These are phyloP conservation scores for Antitype chi DNA, from an alignment of 2,888 invertebrate genomes.

Conservation along the genomic window DNA sequence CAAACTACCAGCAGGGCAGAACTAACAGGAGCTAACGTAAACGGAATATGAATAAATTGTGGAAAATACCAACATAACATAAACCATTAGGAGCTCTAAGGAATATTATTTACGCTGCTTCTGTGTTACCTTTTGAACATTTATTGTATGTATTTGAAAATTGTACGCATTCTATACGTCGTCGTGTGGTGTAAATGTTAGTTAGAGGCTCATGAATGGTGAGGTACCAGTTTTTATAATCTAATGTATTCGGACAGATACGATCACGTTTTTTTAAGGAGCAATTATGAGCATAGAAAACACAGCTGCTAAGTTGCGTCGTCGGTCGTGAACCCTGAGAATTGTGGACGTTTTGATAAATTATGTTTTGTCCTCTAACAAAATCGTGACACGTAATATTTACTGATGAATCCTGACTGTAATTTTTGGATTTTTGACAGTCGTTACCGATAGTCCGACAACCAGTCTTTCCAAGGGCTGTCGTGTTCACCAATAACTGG, in stretches of 20 bases:
- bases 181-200: neutral
- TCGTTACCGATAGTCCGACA: too few relatives aligned
- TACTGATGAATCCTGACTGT: too few relatives aligned
- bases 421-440: too few relatives aligned
- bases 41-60: conserved; percentile 7
- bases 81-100: neutral
- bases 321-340: neutral
- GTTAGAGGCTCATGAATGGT: neutral
- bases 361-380: neutral
- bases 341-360: neutral
- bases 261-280: neutral
- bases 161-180: neutral
- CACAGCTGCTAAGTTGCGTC: neutral
- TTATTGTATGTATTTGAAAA: neutral
- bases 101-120: neutral
- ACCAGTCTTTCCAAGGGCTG: too few relatives aligned
- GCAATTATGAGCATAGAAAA: neutral
- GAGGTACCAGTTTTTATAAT: neutral
- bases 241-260: neutral
- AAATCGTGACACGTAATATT: neutral
- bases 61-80: neutral
- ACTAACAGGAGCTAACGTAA: neutral
- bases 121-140: neutral
- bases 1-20: neutral
- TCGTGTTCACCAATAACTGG: too few relatives aligned